These are phyloP conservation scores for Elgaria multicarinata DNA, from an alignment of 2,113 vertebrate genomes.

Conservation along the genomic window DNA sequence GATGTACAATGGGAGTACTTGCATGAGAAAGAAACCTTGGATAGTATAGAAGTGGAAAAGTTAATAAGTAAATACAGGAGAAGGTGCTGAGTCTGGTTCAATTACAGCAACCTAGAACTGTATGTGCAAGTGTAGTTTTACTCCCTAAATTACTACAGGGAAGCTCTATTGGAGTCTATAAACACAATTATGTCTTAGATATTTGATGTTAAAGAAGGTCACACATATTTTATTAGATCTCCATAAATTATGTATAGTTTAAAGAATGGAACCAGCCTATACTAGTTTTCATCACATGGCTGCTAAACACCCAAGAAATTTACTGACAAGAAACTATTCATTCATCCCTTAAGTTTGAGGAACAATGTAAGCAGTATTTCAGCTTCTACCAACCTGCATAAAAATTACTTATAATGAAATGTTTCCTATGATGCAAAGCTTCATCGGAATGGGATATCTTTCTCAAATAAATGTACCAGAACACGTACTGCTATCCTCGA, in stretches of 20 bases:
- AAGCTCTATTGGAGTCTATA: not conserved
- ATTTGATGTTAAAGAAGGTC: not conserved
- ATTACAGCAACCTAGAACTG: not conserved
- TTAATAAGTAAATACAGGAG: not conserved
- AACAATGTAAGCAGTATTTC: not conserved
- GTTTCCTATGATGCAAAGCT: not conserved
- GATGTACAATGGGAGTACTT: not conserved
- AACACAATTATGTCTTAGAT: not conserved
- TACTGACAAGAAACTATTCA: not conserved
- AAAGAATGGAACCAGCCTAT: not conserved
- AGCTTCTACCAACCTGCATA: not conserved
- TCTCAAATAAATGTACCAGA: not conserved
- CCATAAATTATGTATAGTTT: not conserved
- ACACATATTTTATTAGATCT: not conserved
- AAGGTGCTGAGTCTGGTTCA: not conserved
- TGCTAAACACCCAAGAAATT: not conserved
- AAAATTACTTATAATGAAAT: not conserved
- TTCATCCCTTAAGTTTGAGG: not conserved
- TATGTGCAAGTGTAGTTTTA: not conserved
- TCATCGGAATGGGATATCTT: not conserved
- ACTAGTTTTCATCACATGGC: not conserved
- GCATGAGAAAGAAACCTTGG: not conserved
- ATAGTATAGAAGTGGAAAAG: not conserved
- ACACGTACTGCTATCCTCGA: not conserved
- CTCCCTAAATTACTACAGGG: rapidly evolving